Evolutionary conservation across 2,113 vertebrate genomes (phyloP).

Genomic region (Stictonetta naevosa): DNA sequence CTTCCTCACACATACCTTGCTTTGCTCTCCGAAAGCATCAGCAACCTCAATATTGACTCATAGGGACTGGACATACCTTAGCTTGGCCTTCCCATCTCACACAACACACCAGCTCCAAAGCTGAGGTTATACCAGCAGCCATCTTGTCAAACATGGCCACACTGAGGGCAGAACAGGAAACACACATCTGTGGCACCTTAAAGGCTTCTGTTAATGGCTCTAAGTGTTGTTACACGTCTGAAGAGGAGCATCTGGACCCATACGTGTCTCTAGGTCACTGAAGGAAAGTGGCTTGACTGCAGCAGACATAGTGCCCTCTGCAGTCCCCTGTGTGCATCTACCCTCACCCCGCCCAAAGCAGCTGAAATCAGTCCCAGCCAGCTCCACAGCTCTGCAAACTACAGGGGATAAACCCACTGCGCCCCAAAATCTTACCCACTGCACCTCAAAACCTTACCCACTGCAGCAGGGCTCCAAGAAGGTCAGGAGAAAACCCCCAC

Average conservation of each 20-base stretch:
- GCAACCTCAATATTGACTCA: neutral
- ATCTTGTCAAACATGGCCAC: neutral
- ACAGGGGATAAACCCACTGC: neutral
- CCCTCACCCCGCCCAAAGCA: neutral
- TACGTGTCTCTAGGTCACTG: neutral
- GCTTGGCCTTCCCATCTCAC: rapidly evolving
- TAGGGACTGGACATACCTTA: neutral
- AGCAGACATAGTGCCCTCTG: no score
- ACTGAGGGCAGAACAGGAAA: rapidly evolving
- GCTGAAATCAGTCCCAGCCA: neutral
- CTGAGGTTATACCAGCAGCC: neutral
- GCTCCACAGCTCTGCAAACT: neutral
- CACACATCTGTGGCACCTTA: neutral
- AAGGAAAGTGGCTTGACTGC: neutral
- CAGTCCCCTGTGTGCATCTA: rapidly evolving
- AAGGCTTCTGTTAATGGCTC: neutral
- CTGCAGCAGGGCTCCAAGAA: no score
- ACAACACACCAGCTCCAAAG: rapidly evolving
- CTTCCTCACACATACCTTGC: neutral
- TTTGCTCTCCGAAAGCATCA: neutral
- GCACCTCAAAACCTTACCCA: neutral
- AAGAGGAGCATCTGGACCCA: neutral
- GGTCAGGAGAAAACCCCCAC: neutral
- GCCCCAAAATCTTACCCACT: neutral
- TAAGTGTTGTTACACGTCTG: no score